Evolutionary conservation across 2,113 vertebrate species (phyloP).

Genomic region (Actenoides lindsayi): DNA sequence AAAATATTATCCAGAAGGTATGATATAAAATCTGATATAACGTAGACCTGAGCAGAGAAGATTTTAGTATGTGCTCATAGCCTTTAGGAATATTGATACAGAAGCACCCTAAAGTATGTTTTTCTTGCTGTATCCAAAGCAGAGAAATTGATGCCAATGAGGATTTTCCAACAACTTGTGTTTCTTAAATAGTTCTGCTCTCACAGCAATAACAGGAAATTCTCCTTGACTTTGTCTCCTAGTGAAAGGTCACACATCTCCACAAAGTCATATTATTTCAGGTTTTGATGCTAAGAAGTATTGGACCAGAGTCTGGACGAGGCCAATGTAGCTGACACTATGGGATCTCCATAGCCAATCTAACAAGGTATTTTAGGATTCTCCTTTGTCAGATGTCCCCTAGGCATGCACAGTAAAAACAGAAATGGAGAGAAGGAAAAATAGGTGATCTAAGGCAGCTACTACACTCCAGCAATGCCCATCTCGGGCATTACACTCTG

Average conservation of each 20-base stretch:
- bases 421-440: neutral
- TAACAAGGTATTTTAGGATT: neutral
- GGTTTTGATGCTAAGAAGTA: neutral
- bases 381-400: neutral
- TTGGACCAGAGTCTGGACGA: neutral
- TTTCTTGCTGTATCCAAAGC: neutral
- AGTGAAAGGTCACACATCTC: neutral
- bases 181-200: neutral
- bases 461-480: neutral
- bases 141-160: neutral
- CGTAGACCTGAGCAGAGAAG: neutral
- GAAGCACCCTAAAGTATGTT: neutral
- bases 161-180: neutral
- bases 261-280: neutral
- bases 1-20: conserved; percentile 25
- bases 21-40: conserved; percentile 11
- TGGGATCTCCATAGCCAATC: neutral
- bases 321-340: neutral
- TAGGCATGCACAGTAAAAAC: neutral
- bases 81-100: neutral
- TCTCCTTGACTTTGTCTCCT: neutral
- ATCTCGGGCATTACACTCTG: neutral
- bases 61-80: conserved; percentile 23
- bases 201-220: neutral
- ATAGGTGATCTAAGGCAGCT: neutral